These are phyloP conservation scores for Drosophila punjabiensis DNA, from an alignment of 1,140 invertebrate species.

Conservation along the genomic window DNA sequence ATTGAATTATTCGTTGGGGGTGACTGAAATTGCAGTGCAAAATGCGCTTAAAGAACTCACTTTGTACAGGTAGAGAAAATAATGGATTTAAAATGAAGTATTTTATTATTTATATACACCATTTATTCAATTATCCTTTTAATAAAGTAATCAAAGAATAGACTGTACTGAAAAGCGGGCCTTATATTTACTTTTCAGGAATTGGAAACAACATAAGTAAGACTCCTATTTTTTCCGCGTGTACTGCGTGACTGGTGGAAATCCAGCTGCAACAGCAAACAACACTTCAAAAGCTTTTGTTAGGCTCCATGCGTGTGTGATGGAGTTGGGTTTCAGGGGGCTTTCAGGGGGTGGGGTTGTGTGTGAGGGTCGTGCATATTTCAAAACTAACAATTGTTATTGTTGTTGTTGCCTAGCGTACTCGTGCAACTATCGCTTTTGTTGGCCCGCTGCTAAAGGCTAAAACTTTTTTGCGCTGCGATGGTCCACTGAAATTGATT, in stretches of 20 bases:
- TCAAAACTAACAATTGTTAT: conserved; percentile 76
- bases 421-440: conserved; percentile 44
- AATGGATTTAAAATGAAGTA: background rate
- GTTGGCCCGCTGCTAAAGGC: conserved; percentile 50
- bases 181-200: too few species aligned
- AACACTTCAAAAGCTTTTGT: conserved; percentile 73
- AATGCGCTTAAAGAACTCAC: conserved; percentile 64
- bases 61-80: conserved; percentile 17
- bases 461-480: conserved; percentile 39
- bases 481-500: conserved; percentile 78
- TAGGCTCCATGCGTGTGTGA: conserved; percentile 38
- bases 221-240: background rate
- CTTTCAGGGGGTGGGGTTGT: background rate
- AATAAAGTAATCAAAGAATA: background rate
- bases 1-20: conserved; percentile 75
- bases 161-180: background rate
- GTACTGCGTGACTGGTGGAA: background rate
- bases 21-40: conserved; percentile 66
- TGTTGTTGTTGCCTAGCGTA: conserved; percentile 30
- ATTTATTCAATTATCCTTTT: background rate
- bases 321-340: background rate
- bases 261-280: conserved; percentile 54
- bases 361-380: conserved; percentile 66
- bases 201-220: background rate
- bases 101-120: background rate